These are phyloP conservation scores for Nemoura dubitans DNA, from an alignment of 2,888 invertebrate species.

Conservation along the genomic window DNA sequence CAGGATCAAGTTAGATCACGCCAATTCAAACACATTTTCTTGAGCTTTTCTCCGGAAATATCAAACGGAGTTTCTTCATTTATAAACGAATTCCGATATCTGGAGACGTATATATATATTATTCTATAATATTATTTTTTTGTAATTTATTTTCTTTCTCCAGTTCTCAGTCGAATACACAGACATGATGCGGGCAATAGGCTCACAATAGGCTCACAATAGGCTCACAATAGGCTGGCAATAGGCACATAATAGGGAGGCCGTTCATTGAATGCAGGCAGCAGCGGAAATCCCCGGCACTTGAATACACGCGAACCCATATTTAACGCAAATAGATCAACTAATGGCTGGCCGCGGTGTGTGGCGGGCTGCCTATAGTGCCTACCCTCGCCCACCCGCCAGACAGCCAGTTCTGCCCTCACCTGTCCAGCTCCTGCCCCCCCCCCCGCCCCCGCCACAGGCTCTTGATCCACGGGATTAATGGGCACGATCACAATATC, in stretches of 20 bases:
- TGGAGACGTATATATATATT: background rate
- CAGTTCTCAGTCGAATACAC: background rate
- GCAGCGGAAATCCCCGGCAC: slow-evolving; percentile 12
- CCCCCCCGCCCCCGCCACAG: too few species aligned
- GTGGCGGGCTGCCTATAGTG: background rate
- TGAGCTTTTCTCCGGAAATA: background rate
- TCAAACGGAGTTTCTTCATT: background rate
- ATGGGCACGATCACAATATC: too few species aligned
- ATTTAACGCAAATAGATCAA: slow-evolving; percentile 28
- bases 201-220: background rate
- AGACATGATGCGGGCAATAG: background rate
- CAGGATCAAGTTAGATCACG: background rate
- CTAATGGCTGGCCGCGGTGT: background rate
- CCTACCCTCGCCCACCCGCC: too few species aligned
- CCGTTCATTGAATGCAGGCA: background rate
- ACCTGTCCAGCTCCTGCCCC: too few species aligned
- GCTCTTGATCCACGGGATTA: too few species aligned
- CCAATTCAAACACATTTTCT: background rate
- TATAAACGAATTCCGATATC: background rate
- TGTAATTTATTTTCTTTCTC: background rate
- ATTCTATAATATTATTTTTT: background rate
- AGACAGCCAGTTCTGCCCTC: background rate
- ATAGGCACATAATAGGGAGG: background rate
- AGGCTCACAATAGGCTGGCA: background rate
- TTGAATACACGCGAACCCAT: slow-evolving; percentile 22